These are phyloP conservation scores for Mus pahari DNA, from an alignment of 2,113 vertebrate species.

Conservation along the genomic window DNA sequence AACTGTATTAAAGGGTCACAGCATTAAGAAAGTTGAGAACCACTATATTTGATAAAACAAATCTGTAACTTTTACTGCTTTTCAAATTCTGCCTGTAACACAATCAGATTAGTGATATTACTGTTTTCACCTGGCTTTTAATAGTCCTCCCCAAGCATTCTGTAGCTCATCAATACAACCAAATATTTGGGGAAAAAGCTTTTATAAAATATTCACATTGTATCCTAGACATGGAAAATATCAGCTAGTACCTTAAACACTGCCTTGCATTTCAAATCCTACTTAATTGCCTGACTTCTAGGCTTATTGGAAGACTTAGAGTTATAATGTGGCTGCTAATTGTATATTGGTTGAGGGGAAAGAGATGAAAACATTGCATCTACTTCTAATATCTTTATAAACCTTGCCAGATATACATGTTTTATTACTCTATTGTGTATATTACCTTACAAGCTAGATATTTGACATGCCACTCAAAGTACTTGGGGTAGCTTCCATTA, in stretches of 20 bases:
- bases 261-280: not conserved
- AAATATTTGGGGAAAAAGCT: not conserved
- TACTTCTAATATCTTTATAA: not conserved
- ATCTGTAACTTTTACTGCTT: not conserved
- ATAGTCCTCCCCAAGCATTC: not conserved
- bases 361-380: not conserved
- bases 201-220: not conserved
- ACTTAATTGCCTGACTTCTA: not conserved
- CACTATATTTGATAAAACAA: not conserved
- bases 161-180: not conserved
- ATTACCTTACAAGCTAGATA: not conserved
- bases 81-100: not conserved
- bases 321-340: not conserved
- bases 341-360: not conserved
- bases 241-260: not conserved
- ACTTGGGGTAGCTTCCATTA: not conserved
- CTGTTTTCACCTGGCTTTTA: not conserved
- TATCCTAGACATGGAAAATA: not conserved
- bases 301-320: not conserved
- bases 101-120: not conserved
- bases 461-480: not conserved
- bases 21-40: not conserved
- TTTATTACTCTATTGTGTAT: not conserved
- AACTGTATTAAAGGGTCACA: not conserved
- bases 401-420: not conserved